Evolutionary conservation across 2,888 invertebrate genomes (phyloP), one percentile per base, ranked within the genome.

Genomic region (Mylabris sibirica): DNA sequence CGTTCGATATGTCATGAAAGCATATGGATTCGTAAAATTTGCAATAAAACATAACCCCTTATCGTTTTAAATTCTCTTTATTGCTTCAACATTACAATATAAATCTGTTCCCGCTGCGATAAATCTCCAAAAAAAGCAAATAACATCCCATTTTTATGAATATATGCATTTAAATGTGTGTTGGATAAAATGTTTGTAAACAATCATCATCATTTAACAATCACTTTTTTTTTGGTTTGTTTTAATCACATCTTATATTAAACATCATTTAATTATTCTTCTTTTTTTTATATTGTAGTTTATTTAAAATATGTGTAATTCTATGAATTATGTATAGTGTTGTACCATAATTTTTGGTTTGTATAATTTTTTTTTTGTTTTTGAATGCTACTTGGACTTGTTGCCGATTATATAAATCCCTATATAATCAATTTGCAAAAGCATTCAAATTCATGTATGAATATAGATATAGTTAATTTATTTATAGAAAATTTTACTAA

Each of bases 1-100:
- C n/a, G n/a, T n/a, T n/a, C n/a, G n/a, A n/a, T n/a, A n/a, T n/a
- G n/a, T n/a, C n/a, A n/a, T 30, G 30, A 30, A 30, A 30, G 30
- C 30, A n/a, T n/a, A n/a, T n/a, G n/a, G n/a, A n/a, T n/a, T n/a
- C n/a, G n/a, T n/a, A n/a, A n/a, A n/a, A 30, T 49, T 17, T 49
- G 6, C 5, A 49, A 49, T 49, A 49, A 49, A 49, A 49, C 17
- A 20, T n/a, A n/a, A n/a, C 20, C 17, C 17, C 17, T 8, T 49
- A 49, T 22, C 44, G 14, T 60, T 70, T 70, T 70, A 38, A 63
- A 65, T 65, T 35, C 53, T 67, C 64, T 70, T 70, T 70, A 67
- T 70, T 70, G 70, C 70, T 70, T 65, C 63, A 70, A 70, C 70
- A 70, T 61, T 67, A 70, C 67, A 70, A 70, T 70, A 70, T 67